phyloP scores from a whole-genome alignment of 2,113 vertebrate species.

The Scartelaos histophorus region DNA sequence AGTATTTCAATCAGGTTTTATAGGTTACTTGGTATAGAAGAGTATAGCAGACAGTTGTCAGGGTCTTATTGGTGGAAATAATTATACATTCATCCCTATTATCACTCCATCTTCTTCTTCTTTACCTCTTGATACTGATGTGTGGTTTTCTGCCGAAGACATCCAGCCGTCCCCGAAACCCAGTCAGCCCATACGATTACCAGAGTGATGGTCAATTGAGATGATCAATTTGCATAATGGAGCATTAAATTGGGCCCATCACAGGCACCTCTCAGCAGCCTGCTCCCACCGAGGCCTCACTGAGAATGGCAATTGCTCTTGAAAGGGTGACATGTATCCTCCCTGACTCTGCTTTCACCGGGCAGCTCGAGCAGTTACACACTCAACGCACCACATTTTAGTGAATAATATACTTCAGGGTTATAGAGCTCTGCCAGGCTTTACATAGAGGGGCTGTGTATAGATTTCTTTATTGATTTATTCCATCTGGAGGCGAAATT shows the following conservation, averaged over 20 bases:
- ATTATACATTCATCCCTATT: conserved; percentile 59
- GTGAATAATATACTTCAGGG: conserved; percentile 61
- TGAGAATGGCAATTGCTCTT: conserved; percentile 69
- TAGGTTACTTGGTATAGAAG: background rate
- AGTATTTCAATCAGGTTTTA: too few species aligned
- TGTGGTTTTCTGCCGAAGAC: conserved; percentile 62
- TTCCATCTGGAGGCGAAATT: background rate
- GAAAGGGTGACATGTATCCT: conserved; percentile 62
- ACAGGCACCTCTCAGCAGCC: conserved; percentile 65
- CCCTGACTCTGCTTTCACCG: conserved; percentile 52
- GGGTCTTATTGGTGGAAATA: background rate
- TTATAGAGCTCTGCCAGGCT: conserved; percentile 24
- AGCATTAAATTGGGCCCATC: conserved; percentile 81
- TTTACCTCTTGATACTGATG: conserved; percentile 64
- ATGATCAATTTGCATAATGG: conserved; percentile 85
- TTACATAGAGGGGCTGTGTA: background rate
- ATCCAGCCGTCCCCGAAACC: conserved; percentile 44
- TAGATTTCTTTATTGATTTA: background rate
- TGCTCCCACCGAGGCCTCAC: conserved; percentile 60
- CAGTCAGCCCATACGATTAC: conserved; percentile 73
- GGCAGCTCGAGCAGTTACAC: conserved; percentile 38
- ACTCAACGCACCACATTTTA: conserved; percentile 37
- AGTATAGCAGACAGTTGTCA: background rate
- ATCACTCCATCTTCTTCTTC: conserved; percentile 62
- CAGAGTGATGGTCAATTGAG: conserved; percentile 81